Base-by-base conservation (phyloP, 2,888 invertebrate genomes). In the Sarcophaga rosellei region DNA sequence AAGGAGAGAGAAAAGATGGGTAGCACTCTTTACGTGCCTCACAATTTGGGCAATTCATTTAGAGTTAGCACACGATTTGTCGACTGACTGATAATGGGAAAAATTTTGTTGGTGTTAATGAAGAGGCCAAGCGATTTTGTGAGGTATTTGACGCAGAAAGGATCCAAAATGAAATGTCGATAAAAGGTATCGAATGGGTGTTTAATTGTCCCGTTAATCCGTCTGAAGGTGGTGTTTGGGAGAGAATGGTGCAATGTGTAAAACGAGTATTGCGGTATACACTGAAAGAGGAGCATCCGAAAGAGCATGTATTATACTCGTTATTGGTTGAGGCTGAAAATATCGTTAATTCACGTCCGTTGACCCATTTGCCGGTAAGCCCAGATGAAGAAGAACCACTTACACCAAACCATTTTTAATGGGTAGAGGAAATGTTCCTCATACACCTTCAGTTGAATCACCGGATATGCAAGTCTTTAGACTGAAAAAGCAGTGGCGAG, bases 21-120 rank as follows among this genome's bases (percentile, higher is more conserved):
- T 85, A 10, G 84, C 85, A 0, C 45, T 85, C 10, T 84, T 82
- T 35, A 82, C 82, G 1, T 87, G 82, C 21, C 63, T 86, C 2
- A 85, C 86, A 12, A 78, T 83, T n/a, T 74, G 83, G 20, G 74
- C 81, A 4, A 53, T 81, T 3, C 75, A 75, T 53, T 23, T 85
- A 6, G 83, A 88, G 59, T 15, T 88, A 0, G 88, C 88, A 0
- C 12, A 20, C 4, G 80, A 87, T 69, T 57, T 89, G 12, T 85
- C 86, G 4, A 88, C 87, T 0, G 88, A 88, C 45, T n/a, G 86
- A 88, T 47, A 84, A 82, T 35, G 86, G 84, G 3, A 86, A 82
- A n/a, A 85, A 85, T 15, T 79, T 86, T 23, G 35, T 84, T 15
- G 81, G 70, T 1, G 87, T 86, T 1, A 65, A 65, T 45, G 75